Conservation (phyloP, 2,888 invertebrate species). For the Vandiemenella viatica region DNA sequence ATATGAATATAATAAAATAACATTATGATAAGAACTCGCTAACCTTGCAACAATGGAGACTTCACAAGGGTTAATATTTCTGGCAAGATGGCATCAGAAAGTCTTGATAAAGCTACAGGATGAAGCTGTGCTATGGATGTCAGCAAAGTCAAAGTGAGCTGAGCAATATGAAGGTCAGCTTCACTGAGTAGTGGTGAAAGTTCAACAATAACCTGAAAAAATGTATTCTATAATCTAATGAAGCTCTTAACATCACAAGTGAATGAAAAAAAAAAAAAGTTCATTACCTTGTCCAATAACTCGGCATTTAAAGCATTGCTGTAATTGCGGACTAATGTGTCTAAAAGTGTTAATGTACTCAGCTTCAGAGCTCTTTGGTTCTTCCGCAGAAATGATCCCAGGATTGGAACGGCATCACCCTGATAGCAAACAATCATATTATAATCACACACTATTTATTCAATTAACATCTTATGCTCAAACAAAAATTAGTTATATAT, state of each 20-base stretch:
- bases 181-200: conserved; percentile 84
- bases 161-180: conserved; percentile 91
- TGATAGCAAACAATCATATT: conserved; percentile 29
- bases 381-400: conserved; percentile 88
- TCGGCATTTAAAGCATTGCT: conserved; percentile 52
- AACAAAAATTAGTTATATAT: conserved; percentile 3
- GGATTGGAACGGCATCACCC: conserved; percentile 76
- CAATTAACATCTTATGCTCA: background rate
- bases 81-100: conserved; percentile 61
- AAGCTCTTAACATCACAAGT: background rate
- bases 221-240: background rate
- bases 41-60: conserved; percentile 83
- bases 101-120: conserved; percentile 58
- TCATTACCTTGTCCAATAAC: conserved; percentile 49
- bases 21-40: no score
- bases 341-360: conserved; percentile 74
- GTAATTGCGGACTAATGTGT: conserved; percentile 81
- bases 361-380: conserved; percentile 91
- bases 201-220: conserved; percentile 60
- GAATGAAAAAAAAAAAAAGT: background rate
- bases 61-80: conserved; percentile 74
- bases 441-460: no score
- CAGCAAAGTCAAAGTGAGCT: conserved; percentile 68
- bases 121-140: conserved; percentile 68
- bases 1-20: no score